phyloP scores from a whole-genome alignment of 2,797 vertebrate species.

The Dendrocincla fuliginosa region DNA sequence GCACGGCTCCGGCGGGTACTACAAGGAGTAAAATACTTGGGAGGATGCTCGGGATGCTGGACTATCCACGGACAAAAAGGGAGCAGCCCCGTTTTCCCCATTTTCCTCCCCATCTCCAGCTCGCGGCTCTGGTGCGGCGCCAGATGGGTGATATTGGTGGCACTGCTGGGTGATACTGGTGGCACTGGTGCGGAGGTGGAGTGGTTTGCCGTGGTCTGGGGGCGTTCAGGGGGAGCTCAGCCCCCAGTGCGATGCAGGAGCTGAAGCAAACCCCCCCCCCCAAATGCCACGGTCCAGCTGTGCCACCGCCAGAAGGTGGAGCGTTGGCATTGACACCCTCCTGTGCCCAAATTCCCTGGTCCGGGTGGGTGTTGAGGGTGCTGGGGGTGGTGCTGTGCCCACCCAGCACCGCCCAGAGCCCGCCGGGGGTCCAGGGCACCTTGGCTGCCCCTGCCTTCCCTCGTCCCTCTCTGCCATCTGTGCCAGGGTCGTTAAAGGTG shows the following conservation, averaged over 20 bases:
- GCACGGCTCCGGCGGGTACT: neutral
- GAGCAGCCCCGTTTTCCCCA: fast-evolving
- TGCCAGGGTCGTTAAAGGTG: conserved; percentile 38
- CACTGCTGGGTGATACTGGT: neutral
- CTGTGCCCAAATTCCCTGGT: fast-evolving
- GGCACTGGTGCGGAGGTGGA: neutral
- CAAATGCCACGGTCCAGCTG: fast-evolving
- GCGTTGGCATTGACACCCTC: neutral
- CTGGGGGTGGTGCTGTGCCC: neutral
- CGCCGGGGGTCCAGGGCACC: neutral
- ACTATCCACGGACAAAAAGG: fast-evolving
- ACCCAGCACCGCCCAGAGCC: neutral
- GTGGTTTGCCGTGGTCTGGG: fast-evolving
- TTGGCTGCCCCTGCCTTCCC: neutral
- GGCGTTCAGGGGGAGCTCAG: fast-evolving
- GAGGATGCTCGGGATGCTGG: neutral
- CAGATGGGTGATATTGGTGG: too few relatives aligned
- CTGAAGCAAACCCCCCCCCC: neutral
- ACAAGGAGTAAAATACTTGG: neutral
- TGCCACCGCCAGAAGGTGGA: fast-evolving
- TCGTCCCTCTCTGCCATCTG: neutral
- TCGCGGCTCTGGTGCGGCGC: too few relatives aligned
- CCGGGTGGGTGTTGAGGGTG: neutral
- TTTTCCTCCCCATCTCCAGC: neutral
- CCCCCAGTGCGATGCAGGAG: neutral